Base-by-base conservation (phyloP, 2,113 vertebrate species). In the Gasterosteus aculeatus region DNA sequence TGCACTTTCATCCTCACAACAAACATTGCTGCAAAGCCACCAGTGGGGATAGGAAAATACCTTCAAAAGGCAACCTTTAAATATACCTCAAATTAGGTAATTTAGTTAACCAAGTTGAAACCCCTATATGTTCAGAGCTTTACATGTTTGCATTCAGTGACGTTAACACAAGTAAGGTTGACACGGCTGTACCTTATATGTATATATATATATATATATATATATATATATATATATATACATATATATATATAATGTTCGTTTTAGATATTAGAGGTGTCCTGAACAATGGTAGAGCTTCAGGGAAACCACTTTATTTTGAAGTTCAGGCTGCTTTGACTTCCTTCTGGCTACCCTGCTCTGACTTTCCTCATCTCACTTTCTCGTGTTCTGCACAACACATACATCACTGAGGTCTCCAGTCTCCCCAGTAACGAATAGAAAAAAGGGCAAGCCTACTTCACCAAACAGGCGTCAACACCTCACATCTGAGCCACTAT, bases 341-440 rank as follows among this genome's bases (percentile, higher is more conserved):
- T 72, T 75, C 63, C 71, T 58, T 31, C 35, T 61, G 38, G 14
- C 44, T 61, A 6, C 47, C 59, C 47, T 8, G 16, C 11, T 54
- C 62, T 65, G 53, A 4, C 61, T 51, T 78, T 62, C 81, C 56
- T 44, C 33, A 51, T 16, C 49, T 69, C 1, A 1, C 19, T 64
- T 0, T 22, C 39, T 42, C 19, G 41, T 68, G 64, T 14, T 38
- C 8, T 35, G 3, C 19, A 26, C 58, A 26, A 26, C 58, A 53
- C 73, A 72, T 33, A 68, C 83, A 81, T 84, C 77, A 74, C 79
- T 76, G 26, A 67, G 73, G 35, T 47, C 70, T 72, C 18, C 64
- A 58, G 74, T 72, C 60, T 79, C 74, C 69, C 63, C 74, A 84
- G 86, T 75, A 72, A 83, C 88, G 67, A 87, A 84, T 84, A 87